Evolutionary conservation across 1,140 invertebrate species (phyloP).

Genomic region (Cotesia chilonis): DNA sequence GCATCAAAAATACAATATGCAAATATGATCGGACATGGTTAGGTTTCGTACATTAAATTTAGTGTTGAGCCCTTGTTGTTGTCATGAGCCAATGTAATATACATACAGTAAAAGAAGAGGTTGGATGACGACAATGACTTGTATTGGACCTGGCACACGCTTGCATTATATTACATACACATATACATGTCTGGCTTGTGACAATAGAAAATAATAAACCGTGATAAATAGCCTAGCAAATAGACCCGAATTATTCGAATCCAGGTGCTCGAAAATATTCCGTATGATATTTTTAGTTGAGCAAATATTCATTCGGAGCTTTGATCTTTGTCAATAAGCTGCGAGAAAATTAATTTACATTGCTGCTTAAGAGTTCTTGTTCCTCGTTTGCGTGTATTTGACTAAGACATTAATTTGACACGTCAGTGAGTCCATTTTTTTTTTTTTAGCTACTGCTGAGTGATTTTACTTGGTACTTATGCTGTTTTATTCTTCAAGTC

Average conservation of each 20-base stretch:
- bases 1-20: constrained; percentile 54
- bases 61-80: constrained; percentile 49
- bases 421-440: too few relatives aligned
- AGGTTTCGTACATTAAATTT: constrained; percentile 61
- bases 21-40: constrained; percentile 66
- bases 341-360: constrained; percentile 25
- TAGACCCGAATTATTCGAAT: constrained; percentile 52
- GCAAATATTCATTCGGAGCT: constrained; percentile 20
- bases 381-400: constrained; percentile 11
- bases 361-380: not conserved
- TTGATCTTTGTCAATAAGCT: constrained; percentile 21
- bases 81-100: not conserved
- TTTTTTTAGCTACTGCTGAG: too few relatives aligned
- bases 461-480: too few relatives aligned
- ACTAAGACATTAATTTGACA: constrained; percentile 26
- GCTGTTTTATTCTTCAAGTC: too few relatives aligned
- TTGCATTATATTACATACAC: constrained; percentile 11
- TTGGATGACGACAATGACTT: not conserved
- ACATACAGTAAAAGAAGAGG: not conserved
- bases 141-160: not conserved
- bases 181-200: constrained; percentile 40
- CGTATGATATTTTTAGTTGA: constrained; percentile 7
- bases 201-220: constrained; percentile 68
- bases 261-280: constrained; percentile 22
- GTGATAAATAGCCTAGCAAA: constrained; percentile 67